Evolutionary conservation across 2,888 invertebrate species (phyloP), one percentile per base, ranked within the genome.

Genomic region (Napeogenes inachia): DNA sequence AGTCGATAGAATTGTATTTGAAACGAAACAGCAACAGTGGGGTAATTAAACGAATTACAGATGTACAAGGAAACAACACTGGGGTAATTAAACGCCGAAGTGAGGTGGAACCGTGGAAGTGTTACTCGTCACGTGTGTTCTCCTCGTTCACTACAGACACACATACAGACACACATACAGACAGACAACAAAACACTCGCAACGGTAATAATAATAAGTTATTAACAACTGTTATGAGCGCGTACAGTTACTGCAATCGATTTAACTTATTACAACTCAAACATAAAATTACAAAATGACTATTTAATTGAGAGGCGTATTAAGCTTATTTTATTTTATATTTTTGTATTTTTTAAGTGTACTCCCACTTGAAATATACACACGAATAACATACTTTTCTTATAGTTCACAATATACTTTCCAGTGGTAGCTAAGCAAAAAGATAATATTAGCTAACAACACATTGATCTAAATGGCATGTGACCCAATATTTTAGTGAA

Each of bases 1-100:
- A 85, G 79, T 84, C 81, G 77, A 81, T 79, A 81, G 76, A 77
- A 81, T 85, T 85, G 72, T 74, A 74, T 82, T 77, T 82, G 85
- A 82, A 85, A 85, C 87, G 80, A 77, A 77, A 78, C 78, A 74
- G 82, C 81, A 81, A 85, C 85, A 85, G 84, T 78, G 73, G 35
- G 75, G 84, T 78, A 85, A 84, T 87, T 82, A 84, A 83, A 87
- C 81, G 85, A 88, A 89, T 88, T 87, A 82, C 82, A 74, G 79
- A 78, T 81, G 77, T 85, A 80, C 82, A 85, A n/a, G 83, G 85
- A 86, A 83, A 87, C 86, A 82, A 77, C 82, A 81, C 77, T 78
- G 79, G 77, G 76, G 80, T 79, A 80, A 88, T 89, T 87, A 89
- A 85, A 87, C 81, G 82, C 85, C 78, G 80, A 77, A 78, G 74